These are phyloP conservation scores for Musca domestica DNA, from an alignment of 1,140 invertebrate genomes.

Conservation along the genomic window DNA sequence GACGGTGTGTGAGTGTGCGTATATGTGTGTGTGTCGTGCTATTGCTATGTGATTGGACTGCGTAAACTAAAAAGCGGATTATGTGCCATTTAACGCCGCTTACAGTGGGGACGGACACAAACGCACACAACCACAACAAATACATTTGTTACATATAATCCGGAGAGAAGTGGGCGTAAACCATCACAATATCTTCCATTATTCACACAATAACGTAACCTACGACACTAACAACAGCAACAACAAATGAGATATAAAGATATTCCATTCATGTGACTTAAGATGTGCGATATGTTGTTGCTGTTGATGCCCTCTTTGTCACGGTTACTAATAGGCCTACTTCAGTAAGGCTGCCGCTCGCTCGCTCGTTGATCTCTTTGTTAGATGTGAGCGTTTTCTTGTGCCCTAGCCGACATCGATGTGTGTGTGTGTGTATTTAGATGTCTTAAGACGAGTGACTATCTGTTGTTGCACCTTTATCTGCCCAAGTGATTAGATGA, in stretches of 20 bases:
- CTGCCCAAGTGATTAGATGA: constrained; percentile 9
- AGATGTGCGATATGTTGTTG: background rate
- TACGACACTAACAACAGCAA: background rate
- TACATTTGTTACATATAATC: constrained; percentile 14
- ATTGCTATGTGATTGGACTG: background rate
- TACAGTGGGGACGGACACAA: background rate
- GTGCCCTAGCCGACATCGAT: background rate
- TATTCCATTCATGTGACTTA: background rate
- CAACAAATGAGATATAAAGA: background rate
- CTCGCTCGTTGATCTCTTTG: constrained; percentile 14
- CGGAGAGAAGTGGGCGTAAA: background rate
- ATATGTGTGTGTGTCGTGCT: background rate
- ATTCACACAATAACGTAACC: background rate
- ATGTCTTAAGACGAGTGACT: background rate
- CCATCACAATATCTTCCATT: background rate
- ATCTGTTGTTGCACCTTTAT: constrained; percentile 9
- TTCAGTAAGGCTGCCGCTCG: background rate
- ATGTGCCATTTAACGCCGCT: constrained; percentile 18
- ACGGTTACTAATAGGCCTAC: constrained; percentile 14
- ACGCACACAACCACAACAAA: too few species aligned
- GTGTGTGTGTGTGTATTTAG: too few species aligned
- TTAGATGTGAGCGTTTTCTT: background rate
- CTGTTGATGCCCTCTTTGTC: background rate
- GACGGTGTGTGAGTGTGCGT: too few species aligned
- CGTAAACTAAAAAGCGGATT: constrained; percentile 14